Conservation (phyloP, 2,888 invertebrate species). For the Elaeidobius kamerunicus region DNA sequence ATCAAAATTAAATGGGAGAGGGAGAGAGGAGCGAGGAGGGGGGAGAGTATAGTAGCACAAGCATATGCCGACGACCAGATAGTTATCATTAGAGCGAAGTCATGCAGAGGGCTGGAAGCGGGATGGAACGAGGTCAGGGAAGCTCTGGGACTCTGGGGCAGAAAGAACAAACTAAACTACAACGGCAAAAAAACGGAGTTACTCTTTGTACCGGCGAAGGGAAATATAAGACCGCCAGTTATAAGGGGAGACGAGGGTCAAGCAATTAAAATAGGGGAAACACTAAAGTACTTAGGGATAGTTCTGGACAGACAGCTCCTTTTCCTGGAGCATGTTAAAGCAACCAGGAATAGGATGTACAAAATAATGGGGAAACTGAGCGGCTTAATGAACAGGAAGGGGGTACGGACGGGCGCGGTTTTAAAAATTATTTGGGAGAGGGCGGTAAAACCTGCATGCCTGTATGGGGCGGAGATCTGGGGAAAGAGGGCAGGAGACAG, state of each 20-base stretch:
- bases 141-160: constrained; percentile 27
- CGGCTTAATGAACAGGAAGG: constrained; percentile 1
- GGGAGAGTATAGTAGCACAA: too few species aligned
- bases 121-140: constrained; percentile 27
- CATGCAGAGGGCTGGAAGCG: constrained; percentile 18
- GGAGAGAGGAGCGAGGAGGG: too few species aligned
- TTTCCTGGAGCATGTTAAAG: constrained; percentile 17
- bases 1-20: constrained; percentile 5
- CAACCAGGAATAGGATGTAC: neutral
- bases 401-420: neutral
- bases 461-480: constrained; percentile 33
- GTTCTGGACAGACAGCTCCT: constrained; percentile 15
- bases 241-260: constrained; percentile 11
- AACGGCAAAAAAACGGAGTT: constrained; percentile 17
- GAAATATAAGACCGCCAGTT: too few species aligned
- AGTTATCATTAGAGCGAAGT: neutral
- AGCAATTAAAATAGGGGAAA: neutral
- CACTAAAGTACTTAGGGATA: constrained; percentile 24
- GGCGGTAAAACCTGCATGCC: constrained; percentile 12
- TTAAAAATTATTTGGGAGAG: constrained; percentile 1
- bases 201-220: constrained; percentile 16
- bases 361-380: neutral
- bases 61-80: constrained; percentile 13
- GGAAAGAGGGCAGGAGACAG: constrained; percentile 23
- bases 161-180: constrained; percentile 23